Base-by-base conservation (phyloP, 92 coral and sea anemone genomes). In the Phenganax stokvisi region DNA sequence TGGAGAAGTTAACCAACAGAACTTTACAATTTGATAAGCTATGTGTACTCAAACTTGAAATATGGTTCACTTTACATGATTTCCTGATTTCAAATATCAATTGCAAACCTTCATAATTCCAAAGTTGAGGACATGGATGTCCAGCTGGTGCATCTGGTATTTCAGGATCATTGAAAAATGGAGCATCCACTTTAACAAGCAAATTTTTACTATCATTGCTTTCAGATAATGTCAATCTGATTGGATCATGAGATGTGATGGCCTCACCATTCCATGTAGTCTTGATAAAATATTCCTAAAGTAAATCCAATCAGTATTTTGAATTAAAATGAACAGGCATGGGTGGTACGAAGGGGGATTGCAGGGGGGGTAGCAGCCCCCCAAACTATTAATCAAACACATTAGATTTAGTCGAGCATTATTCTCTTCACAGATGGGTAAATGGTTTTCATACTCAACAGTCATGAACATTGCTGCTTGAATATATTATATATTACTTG, bases 31-130 rank as follows among this genome's bases (percentile, higher is more conserved):
- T 37, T 1, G 47, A 37, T 5, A 37, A 37, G 47, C 5, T 37
- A 37, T 37, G 5, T 37, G 47, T 37, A 1, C 47, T 37, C 47
- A 37, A 5, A 37, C 47, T 37, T 37, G 47, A 37, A 59, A 59
- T 67, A 10, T 67, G 73, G 31, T 11, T 16, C 31, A 67, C 3
- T 16, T 28, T 15, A 2, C 12, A 16, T 16, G 73, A 67, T 16
- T 16, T 67, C 3, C 17, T 16, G 37, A 67, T 11, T 16, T 13
- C 6, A 37, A 37, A 37, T 16, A 28, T 12, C 73, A 11, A 37
- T 16, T 12, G 3, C 72, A 57, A 77, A 91, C 98, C 98, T 88
- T 93, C 98, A 86, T 88, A 91, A 62, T 93, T 94, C 98, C 98
- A 93, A 72, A 93, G 87, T 29, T 90, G 91, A 28, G 92, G 90